Evolutionary conservation across 2,113 vertebrate genomes (phyloP).

Genomic region (Motacilla alba): DNA sequence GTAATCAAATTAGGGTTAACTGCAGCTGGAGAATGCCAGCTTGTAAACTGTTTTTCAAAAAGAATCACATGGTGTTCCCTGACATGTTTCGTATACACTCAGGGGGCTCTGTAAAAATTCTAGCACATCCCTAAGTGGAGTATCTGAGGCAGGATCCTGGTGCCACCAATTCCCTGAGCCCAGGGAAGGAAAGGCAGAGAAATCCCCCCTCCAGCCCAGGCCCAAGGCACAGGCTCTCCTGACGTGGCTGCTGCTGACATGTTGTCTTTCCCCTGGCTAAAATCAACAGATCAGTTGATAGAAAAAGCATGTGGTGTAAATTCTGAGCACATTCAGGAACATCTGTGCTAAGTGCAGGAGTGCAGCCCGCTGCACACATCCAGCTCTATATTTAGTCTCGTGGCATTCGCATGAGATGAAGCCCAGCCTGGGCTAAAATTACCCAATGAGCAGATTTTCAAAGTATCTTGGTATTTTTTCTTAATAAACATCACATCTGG

Average conservation of each 20-base stretch:
- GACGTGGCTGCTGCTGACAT: background rate
- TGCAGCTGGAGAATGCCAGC: conserved; percentile 61
- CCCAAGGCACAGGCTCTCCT: background rate
- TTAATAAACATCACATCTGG: conserved; percentile 23
- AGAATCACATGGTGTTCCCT: conserved; percentile 56
- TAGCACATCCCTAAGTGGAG: conserved; percentile 12
- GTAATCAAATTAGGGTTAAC: conserved; percentile 58
- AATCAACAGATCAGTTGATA: background rate
- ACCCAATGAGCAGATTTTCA: conserved; percentile 33
- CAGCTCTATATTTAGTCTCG: conserved; percentile 5
- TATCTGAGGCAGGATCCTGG: background rate
- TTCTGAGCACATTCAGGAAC: background rate
- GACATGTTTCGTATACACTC: conserved; percentile 43
- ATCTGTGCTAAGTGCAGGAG: background rate
- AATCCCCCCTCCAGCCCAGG: background rate
- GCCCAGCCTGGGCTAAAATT: conserved; percentile 36
- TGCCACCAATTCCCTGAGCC: background rate
- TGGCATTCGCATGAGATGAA: background rate
- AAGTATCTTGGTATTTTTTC: conserved; percentile 28
- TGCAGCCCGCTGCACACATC: background rate
- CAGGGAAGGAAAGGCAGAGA: background rate
- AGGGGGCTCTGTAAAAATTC: conserved; percentile 22
- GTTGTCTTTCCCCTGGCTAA: background rate
- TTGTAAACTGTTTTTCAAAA: conserved; percentile 62
- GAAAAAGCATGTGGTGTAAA: background rate